Evolutionary conservation across 2,797 vertebrate species (phyloP).

Genomic region (Florisuga fusca): DNA sequence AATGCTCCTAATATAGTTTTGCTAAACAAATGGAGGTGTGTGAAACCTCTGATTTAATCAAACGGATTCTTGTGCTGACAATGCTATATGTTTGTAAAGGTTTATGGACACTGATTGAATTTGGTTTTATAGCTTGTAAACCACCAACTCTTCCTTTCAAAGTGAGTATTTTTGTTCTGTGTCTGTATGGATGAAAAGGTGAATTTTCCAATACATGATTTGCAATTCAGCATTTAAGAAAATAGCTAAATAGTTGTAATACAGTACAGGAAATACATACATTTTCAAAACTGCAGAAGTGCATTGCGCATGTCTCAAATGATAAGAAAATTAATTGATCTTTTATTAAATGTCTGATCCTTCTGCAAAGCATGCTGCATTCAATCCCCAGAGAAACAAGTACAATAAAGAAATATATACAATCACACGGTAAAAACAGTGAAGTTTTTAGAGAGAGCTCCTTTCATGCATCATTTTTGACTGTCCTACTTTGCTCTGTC

Average conservation of each 20-base stretch:
- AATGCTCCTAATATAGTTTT: background rate
- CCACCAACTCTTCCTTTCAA: background rate
- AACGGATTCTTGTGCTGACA: background rate
- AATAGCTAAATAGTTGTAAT: background rate
- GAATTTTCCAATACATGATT: background rate
- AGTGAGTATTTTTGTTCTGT: background rate
- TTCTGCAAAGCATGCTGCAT: background rate
- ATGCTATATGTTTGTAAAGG: background rate
- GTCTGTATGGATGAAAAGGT: background rate
- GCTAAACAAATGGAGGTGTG: background rate
- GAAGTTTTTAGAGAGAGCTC: background rate
- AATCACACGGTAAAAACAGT: background rate
- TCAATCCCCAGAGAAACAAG: background rate
- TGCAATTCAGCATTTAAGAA: background rate
- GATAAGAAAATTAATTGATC: background rate
- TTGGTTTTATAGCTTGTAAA: background rate
- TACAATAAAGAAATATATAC: background rate
- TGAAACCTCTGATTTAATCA: background rate
- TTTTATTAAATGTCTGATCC: background rate
- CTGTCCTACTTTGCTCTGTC: conserved; percentile 56
- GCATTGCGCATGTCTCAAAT: background rate
- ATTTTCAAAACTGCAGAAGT: background rate
- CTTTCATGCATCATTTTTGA: conserved; percentile 35
- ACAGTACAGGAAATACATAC: background rate
- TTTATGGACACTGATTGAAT: background rate